Evolutionary conservation across 1,140 invertebrate genomes (phyloP), one percentile per base, ranked within the genome.

Genomic region (Caerostris darwini): DNA sequence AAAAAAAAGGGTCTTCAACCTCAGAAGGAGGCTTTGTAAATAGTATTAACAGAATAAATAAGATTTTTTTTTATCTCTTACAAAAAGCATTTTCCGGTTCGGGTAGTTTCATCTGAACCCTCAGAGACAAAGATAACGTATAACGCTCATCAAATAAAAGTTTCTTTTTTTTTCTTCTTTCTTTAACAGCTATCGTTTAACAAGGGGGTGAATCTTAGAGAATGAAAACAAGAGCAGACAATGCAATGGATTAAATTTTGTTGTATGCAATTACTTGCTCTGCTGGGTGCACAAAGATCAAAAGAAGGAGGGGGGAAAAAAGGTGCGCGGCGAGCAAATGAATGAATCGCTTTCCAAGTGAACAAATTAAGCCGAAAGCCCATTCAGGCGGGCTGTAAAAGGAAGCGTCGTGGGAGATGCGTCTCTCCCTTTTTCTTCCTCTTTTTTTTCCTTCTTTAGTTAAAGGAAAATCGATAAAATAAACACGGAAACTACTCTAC

Each of bases 321-420:
- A 77, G 53, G 7, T 67, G n/a, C 61, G n/a, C 34, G 34, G 34
- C 34, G n/a, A 67, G 10, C 53, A 77, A 77, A 53, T 14, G 71
- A 77, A 77, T 50, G 71, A 77, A 77, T 77, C 50, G 71, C 34
- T 50, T 77, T 34, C 71, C 34, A 77, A 77, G 19, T 50, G 71
- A 77, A 12, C 71, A 77, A 77, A 77, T 77, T 77, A 77, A 77
- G 19, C 53, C 5, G 71, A 77, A 77, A 77, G 34, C 34, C 5
- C 71, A 77, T 50, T 77, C 71, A 50, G 34, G 71, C 34, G 71
- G 34, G 6, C 7, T 77, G 3, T 34, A 77, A 77, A 50, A 53
- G 19, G 34, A 77, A 71, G 34, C 19, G 10, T 3, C 5, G 6
- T 50, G 34, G 3, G 50, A 50, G 34, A 34, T 34, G 34, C 34